Evolutionary conservation across 2,113 vertebrate genomes (phyloP), one percentile per base, ranked within the genome.

Genomic region (Pagrus major): DNA sequence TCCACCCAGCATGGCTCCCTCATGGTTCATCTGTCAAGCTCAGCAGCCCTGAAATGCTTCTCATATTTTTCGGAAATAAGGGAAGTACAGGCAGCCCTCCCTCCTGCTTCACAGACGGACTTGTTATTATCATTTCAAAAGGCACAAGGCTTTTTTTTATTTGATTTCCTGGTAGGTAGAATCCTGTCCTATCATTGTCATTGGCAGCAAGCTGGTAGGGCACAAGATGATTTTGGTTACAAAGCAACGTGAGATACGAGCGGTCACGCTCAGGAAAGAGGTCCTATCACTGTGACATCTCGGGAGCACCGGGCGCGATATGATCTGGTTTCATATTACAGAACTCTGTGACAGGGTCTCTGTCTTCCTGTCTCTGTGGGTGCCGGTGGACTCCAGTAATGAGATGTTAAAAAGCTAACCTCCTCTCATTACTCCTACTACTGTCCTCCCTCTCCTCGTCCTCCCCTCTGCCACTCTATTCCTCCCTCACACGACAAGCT

Each of bases 371-470:
- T 82, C 88, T 88, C 86, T 52, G 59, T 27, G 78, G 86, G 78
- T 72, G 80, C 35, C 70, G 9, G 64, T 76, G 85, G 85, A 87
- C 88, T 88, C 80, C 86, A 83, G 80, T 92, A 91, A 90, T 92
- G 89, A 91, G 87, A 88, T 87, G 89, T 89, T 91, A 91, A 90
- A 84, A 90, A 88, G 88, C 84, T 86, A 89, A 91, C 88, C 86
- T 87, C 87, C 80, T 86, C 88, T 88, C 85, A 71, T 88, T 91
- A 89, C 88, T 89, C 88, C 86, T 66, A 64, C 78, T 76, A 52
- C 78, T 37, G 46, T 44, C 79, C 51, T 39, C 71, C 67, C 35
- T 52, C 41, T 29, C 9, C 77, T n/a, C n/a, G n/a, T n/a, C 23
- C 33, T 61, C 25, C 68, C 20, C 55, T n/a, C n/a, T n/a, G n/a